phyloP scores from a whole-genome alignment of 1,140 invertebrate genomes.

The Lasioglossum baleicum region DNA sequence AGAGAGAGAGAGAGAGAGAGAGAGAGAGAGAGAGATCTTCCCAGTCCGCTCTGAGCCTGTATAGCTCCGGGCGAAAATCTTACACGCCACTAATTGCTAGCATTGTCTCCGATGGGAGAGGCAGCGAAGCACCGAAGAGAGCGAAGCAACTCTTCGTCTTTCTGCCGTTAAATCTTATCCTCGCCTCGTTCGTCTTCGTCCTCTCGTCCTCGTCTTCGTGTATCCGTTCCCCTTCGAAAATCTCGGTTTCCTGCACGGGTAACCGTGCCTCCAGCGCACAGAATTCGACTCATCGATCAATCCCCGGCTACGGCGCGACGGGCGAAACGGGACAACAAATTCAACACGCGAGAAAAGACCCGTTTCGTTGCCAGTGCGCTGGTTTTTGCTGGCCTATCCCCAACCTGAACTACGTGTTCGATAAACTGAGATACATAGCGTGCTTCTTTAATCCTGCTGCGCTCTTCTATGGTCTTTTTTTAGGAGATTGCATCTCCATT shows the following conservation, averaged over 20 bases:
- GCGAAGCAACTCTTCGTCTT: background rate
- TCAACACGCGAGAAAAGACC: too few relatives aligned
- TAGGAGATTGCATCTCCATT: too few relatives aligned
- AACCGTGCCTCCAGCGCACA: background rate
- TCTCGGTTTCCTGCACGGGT: constrained; percentile 3
- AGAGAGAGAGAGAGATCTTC: constrained; percentile 9
- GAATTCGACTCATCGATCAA: background rate
- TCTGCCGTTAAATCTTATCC: constrained; percentile 28
- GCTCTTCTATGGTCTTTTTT: too few relatives aligned
- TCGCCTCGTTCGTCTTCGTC: background rate
- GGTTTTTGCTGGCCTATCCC: too few relatives aligned
- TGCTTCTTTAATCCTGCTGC: too few relatives aligned
- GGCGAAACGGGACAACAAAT: too few relatives aligned
- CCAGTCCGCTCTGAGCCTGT: background rate
- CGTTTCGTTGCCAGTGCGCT: too few relatives aligned
- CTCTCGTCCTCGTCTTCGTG: too few relatives aligned
- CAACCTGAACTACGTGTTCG: too few relatives aligned
- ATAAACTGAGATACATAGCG: too few relatives aligned
- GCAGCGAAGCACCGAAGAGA: constrained; percentile 18
- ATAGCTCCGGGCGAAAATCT: constrained; percentile 52
- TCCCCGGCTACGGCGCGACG: too few relatives aligned
- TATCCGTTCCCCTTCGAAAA: constrained; percentile 5
- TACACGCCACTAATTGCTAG: constrained; percentile 62
- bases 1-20: too few relatives aligned
- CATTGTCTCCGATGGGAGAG: constrained; percentile 48